Evolutionary conservation across 2,888 invertebrate species (phyloP), one percentile per base, ranked within the genome.

Genomic region (Ptychoptera contaminata): DNA sequence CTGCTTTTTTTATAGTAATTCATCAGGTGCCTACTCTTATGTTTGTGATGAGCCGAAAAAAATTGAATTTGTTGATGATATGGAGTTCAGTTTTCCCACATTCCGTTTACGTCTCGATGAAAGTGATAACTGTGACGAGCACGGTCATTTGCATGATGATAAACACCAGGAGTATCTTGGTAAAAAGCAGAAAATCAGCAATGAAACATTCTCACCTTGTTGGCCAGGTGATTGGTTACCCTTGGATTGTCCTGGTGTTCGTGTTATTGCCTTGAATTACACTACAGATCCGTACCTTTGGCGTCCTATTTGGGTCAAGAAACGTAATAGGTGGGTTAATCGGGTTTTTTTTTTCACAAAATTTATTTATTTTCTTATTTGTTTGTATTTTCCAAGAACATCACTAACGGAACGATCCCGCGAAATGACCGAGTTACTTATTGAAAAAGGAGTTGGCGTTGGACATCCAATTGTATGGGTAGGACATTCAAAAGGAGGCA

Each of bases 221-320:
- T 90, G 88, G 88, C 90, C 90, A 0, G 70, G 76, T 47, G 88
- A 91, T 59, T 92, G 91, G 91, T 62, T 92, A 16, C 77, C 82
- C 0, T 58, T 73, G 35, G 90, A 91, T 58, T 79, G 79, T 55
- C 82, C 83, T 0, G 75, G 78, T 1, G 77, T 81, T 0, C 71
- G 91, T 37, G 76, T 91, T 0, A 74, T 91, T 16, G 82, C 83
- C 2, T 66, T 91, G 1, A 86, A 86, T 56, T 90, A 87, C 56
- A 81, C 84, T 0, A 84, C 87, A 2, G 82, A 82, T 54, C 77
- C 79, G 1, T 76, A 79, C 56, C 63, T 83, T 16, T 85, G 85
- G 83, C 69, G 81, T 44, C 80, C 81, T 1, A 61, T 80, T 23
- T 87, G 85, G 82, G 68, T 78, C 15, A 73, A 73, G 53, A 76